A percentile compares a stretch with the other conserved stretches of the same genome.
phyloP scores from a whole-genome alignment of 53 echinoderm and acorn worm genomes.

The Pentamera pediparva region DNA sequence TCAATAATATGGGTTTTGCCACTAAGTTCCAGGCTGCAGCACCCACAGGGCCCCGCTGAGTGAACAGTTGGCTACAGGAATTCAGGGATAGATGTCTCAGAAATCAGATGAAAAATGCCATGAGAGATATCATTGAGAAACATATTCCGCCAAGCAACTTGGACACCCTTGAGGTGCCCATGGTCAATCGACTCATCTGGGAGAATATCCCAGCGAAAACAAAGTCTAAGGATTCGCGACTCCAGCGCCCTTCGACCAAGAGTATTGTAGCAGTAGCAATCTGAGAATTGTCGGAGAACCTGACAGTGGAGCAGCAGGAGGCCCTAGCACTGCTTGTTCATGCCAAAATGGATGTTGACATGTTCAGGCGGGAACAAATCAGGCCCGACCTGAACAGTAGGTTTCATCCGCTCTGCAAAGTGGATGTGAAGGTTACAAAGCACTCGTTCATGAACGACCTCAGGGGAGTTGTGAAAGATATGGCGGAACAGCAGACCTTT shows the following conservation, averaged over 20 bases:
- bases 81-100: no score
- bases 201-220: conserved; percentile 42
- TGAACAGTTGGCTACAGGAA: no score
- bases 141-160: background rate
- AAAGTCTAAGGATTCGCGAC: conserved; percentile 34
- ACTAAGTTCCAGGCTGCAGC: background rate
- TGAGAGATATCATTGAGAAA: conserved; percentile 2
- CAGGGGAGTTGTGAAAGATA: conserved; percentile 22
- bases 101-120: background rate
- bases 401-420: conserved; percentile 6
- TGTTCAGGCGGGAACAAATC: background rate
- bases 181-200: conserved; percentile 16
- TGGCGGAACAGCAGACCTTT: conserved; percentile 26
- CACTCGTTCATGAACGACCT: conserved; percentile 28
- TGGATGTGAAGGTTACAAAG: conserved; percentile 15
- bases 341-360: background rate
- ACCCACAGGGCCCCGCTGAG: no score
- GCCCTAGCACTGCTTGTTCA: background rate
- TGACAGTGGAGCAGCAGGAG: conserved; percentile 17
- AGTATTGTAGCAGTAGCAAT: conserved; percentile 5
- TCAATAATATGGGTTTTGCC: background rate
- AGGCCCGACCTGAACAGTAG: conserved; percentile 1
- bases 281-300: background rate
- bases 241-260: conserved; percentile 1
- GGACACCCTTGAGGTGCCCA: background rate